Conservation (phyloP, 1,140 invertebrate species). For the Archivesica marissinica region DNA sequence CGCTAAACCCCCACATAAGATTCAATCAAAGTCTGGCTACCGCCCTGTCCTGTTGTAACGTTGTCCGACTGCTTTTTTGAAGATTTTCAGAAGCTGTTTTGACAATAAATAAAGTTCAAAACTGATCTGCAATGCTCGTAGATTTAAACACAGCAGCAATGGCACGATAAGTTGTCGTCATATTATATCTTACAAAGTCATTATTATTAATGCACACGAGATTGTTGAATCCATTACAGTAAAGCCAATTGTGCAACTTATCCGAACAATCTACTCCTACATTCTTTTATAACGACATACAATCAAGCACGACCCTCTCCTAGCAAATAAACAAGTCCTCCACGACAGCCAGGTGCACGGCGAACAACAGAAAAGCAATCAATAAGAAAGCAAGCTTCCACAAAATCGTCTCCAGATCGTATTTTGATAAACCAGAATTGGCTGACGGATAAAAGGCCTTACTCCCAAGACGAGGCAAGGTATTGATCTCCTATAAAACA, state of each 20-base stretch:
- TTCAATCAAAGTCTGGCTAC: too few relatives aligned
- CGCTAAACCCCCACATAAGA: too few relatives aligned
- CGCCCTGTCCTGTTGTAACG: too few relatives aligned
- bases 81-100: too few relatives aligned
- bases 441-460: neutral
- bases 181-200: neutral
- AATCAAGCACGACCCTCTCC: neutral
- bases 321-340: too few relatives aligned
- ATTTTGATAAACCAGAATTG: constrained; percentile 20
- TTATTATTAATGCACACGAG: neutral
- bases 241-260: neutral
- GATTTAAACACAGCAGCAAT: too few relatives aligned
- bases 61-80: too few relatives aligned
- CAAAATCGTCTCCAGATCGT: constrained; percentile 24
- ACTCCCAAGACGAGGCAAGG: neutral
- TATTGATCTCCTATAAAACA: constrained; percentile 20
- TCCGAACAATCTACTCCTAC: neutral
- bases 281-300: neutral
- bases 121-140: too few relatives aligned
- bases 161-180: too few relatives aligned
- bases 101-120: too few relatives aligned
- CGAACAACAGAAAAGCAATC: constrained; percentile 21
- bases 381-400: constrained; percentile 13
- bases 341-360: constrained; percentile 9
- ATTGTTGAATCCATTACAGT: neutral